Conservation (phyloP, 2,797 vertebrate genomes). For the Parauchenoglanis punctatus region DNA sequence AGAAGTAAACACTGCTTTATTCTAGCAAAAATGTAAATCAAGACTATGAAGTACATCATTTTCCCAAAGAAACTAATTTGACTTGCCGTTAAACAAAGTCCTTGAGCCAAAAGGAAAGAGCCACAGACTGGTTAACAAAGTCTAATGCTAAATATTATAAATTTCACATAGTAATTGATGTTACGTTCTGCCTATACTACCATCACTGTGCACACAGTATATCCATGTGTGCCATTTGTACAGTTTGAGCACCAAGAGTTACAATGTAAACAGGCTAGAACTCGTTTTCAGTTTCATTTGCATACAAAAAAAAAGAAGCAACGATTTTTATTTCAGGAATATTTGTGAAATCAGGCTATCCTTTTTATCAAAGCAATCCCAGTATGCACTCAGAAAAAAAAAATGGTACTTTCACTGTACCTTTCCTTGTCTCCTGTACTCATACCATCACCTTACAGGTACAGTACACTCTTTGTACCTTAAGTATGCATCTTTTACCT, state of each 20-base stretch:
- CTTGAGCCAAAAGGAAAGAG: neutral
- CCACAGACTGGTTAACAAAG: neutral
- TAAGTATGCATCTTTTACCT: neutral
- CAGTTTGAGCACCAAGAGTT: neutral
- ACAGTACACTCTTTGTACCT: neutral
- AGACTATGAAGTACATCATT: neutral
- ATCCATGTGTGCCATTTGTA: neutral
- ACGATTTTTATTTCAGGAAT: neutral
- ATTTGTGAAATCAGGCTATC: neutral
- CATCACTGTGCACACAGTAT: neutral
- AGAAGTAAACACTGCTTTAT: neutral
- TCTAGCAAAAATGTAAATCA: neutral
- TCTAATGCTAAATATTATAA: neutral
- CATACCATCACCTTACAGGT: neutral
- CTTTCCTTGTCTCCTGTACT: no score
- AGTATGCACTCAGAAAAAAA: neutral
- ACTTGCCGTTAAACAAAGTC: neutral
- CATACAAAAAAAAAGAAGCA: neutral
- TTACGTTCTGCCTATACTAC: neutral
- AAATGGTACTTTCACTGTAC: neutral
- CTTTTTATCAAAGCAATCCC: neutral
- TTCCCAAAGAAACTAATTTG: neutral
- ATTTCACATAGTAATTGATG: neutral
- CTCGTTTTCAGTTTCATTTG: no score
- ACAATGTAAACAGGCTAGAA: neutral